Evolutionary conservation across 2,888 invertebrate species (phyloP), one percentile per base, ranked within the genome.

Genomic region (Ennomos fuscantarius): DNA sequence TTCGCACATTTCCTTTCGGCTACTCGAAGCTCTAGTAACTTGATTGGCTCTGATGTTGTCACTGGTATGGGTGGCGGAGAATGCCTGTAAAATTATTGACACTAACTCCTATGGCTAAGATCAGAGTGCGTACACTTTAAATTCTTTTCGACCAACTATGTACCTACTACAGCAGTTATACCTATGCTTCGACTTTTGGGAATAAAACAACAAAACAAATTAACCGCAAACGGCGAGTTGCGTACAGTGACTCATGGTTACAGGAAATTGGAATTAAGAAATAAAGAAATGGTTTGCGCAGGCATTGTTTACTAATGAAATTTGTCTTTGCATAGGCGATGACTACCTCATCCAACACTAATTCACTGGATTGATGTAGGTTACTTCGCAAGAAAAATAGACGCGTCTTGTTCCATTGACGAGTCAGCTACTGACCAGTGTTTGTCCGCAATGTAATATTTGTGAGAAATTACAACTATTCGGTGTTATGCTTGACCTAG

Each of bases 1-100:
- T 95, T 95, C 58, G 95, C 94, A 82, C 96, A 95, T 81, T 97
- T 97, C 62, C 96, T 94, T 81, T 98, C 97, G 64, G 95, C 95
- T 73, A 97, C 97, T 69, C 95, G 94, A 58, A 97, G 86, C 76
- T 97, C 96, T 72, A 95, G 94, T 42, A 97, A 85, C 78, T 97
- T 97, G 78, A 96, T 95, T 33, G 94, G 89, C 60, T 92, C 92
- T n/a, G 90, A 82, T 1, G 86, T 85, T 37, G 88, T 89, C 50
- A 89, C 84, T 9, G 90, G 87, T n/a, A 89, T 74, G 15, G 93
- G 92, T 2, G 92, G 92, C 6, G 92, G 92, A 12, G 92, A 92
- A 79, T 89, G 85, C 84, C 92, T 92, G 65, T 0, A 48, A 13
- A 55, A 45, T 44, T 31, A 24, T 24, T 24, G 24, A 24, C 24